phyloP scores from a whole-genome alignment of 2,888 invertebrate species.

The Spialia ferax region DNA sequence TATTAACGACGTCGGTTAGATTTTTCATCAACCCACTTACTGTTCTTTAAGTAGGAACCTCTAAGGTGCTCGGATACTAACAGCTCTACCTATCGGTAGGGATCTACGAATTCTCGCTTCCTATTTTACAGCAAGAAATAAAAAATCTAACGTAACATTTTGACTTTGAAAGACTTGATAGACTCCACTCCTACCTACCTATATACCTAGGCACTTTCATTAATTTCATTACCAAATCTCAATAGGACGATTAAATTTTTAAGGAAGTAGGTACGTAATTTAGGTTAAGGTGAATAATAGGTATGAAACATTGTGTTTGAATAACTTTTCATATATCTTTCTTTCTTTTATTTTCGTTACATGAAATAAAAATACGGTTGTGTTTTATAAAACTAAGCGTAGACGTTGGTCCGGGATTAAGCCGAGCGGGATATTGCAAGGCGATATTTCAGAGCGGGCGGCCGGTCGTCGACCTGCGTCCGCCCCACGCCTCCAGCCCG shows the following conservation, averaged over 20 bases:
- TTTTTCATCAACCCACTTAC: no score
- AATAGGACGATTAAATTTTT: no score
- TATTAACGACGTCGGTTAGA: neutral
- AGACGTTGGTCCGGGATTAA: conserved; percentile 65
- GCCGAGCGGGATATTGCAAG: conserved; percentile 74
- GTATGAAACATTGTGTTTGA: neutral
- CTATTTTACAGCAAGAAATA: neutral
- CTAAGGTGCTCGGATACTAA: neutral
- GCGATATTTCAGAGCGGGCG: conserved; percentile 78
- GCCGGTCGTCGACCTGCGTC: conserved; percentile 74
- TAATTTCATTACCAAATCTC: neutral
- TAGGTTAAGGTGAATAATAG: no score
- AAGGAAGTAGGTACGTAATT: no score
- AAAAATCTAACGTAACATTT: neutral
- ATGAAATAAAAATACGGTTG: conserved; percentile 39
- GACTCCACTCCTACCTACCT: no score
- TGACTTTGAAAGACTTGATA: neutral
- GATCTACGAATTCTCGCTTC: neutral
- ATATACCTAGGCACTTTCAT: neutral
- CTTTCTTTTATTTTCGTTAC: conserved; percentile 22
- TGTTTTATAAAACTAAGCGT: conserved; percentile 61
- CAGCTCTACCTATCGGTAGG: neutral
- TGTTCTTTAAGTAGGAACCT: no score
- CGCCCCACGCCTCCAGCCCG: conserved; percentile 61
- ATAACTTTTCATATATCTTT: neutral